These are phyloP conservation scores for Cephalotes varians DNA, from an alignment of 2,888 invertebrate genomes.

Conservation along the genomic window DNA sequence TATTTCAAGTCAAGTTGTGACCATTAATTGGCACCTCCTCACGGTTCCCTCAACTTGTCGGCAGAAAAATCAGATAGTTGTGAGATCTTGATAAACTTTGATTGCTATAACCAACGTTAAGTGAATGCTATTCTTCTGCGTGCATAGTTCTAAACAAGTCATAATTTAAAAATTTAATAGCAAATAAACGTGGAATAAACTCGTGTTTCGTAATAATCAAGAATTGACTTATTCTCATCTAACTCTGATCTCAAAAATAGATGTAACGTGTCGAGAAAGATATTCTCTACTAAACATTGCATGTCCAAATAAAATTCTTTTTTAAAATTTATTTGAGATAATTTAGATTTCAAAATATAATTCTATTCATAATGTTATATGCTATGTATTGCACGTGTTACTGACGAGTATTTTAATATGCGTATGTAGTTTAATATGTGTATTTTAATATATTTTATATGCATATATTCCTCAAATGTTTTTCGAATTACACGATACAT, in stretches of 20 bases:
- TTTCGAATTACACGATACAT: neutral
- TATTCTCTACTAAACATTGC: neutral
- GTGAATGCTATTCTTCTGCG: neutral
- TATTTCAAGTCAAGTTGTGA: constrained; percentile 32
- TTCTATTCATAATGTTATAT: neutral
- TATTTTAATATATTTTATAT: neutral
- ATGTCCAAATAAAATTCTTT: neutral
- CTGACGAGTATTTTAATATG: neutral
- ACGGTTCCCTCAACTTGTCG: neutral
- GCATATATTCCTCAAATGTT: neutral
- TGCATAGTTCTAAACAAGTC: neutral
- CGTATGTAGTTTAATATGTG: neutral
- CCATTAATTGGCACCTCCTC: neutral
- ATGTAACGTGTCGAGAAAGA: neutral
- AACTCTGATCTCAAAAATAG: neutral
- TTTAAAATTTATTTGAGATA: neutral
- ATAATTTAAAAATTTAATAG: neutral
- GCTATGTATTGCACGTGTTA: no score
- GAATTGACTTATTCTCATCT: neutral
- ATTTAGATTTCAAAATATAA: neutral
- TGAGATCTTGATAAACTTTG: neutral
- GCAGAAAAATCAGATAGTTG: neutral
- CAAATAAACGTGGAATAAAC: neutral
- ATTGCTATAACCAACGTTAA: neutral
- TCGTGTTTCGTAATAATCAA: neutral